phyloP scores from a whole-genome alignment of 2,797 vertebrate species.

The Pelodytes ibericus region DNA sequence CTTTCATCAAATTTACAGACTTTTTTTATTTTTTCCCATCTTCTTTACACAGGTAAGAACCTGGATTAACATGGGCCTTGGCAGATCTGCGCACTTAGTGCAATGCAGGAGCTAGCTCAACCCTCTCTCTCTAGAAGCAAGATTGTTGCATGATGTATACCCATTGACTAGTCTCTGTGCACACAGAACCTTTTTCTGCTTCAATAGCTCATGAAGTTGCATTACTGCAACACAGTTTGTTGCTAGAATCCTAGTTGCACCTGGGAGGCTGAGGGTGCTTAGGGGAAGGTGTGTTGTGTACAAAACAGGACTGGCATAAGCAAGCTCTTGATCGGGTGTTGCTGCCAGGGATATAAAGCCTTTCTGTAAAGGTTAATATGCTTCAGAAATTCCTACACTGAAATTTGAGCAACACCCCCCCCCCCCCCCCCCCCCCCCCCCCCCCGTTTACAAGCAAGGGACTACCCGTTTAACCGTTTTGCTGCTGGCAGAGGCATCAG shows the following conservation, averaged over 20 bases:
- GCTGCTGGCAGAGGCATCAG: neutral
- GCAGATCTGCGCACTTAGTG: too few species aligned
- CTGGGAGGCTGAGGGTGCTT: neutral
- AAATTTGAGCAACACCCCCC: conserved; percentile 7
- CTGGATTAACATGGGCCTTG: neutral
- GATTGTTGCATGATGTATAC: too few species aligned
- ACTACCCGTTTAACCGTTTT: neutral
- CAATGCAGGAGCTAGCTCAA: too few species aligned
- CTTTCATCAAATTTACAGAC: neutral
- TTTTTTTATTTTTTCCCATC: neutral
- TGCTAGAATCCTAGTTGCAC: neutral
- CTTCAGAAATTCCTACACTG: conserved; percentile 7
- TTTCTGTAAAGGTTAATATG: conserved; percentile 18
- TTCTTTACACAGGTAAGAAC: conserved; percentile 30
- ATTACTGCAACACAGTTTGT: neutral
- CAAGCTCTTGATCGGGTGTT: conserved; percentile 9
- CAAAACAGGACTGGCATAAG: neutral
- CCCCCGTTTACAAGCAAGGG: neutral
- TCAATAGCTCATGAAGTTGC: neutral
- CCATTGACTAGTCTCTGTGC: neutral
- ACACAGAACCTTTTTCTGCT: neutral
- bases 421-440: neutral
- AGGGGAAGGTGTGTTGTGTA: neutral
- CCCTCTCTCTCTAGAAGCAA: too few species aligned
- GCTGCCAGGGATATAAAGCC: neutral